Evolutionary conservation across 1,140 invertebrate species (phyloP), one percentile per base, ranked within the genome.

Genomic region (Drosophila santomea): DNA sequence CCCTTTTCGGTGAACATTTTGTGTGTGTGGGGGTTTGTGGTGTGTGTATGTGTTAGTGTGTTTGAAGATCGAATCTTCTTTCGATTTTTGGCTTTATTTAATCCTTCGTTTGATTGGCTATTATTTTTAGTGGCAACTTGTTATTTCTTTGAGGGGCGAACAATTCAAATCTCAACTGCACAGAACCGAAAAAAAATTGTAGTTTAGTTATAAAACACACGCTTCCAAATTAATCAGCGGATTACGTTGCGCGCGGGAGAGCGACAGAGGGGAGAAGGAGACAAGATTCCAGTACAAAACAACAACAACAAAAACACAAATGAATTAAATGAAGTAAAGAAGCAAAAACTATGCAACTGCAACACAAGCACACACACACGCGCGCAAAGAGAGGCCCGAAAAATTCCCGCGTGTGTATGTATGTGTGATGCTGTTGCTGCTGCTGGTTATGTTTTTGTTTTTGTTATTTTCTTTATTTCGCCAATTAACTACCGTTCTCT

Each of bases 1-100:
- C 91, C 91, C 80, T 92, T 86, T 71, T 92, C 91, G 67, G 90
- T 77, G 78, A 92, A 91, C 91, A 92, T 92, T 63, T 71, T 82
- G 56, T 91, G 66, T 64, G 35, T 10, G 11, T 25, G 38, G 35
- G 38, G 43, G 17, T 12, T 15, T 32, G 44, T 43, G 43, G 17
- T 20, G 43, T 32, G 17, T 69, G 25, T 78, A 28, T 61, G 71
- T 55, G 41, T 41, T 35, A 68, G 36, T 54, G 45, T 55, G 64
- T 68, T 36, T 36, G 64, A 25, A 56, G 63, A 56, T 82, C 56
- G 51, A 59, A 36, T 68, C 69, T 66, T 58, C 28, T 44, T 63
- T 57, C 38, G 48, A 50, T 78, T 44, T 63, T 58, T 12, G 15
- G 38, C 45, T 51, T 32, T 50, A 36, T 25, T 75, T 35, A 63